Conservation (phyloP, 1,140 invertebrate species). For the Chlorops oryzae region DNA sequence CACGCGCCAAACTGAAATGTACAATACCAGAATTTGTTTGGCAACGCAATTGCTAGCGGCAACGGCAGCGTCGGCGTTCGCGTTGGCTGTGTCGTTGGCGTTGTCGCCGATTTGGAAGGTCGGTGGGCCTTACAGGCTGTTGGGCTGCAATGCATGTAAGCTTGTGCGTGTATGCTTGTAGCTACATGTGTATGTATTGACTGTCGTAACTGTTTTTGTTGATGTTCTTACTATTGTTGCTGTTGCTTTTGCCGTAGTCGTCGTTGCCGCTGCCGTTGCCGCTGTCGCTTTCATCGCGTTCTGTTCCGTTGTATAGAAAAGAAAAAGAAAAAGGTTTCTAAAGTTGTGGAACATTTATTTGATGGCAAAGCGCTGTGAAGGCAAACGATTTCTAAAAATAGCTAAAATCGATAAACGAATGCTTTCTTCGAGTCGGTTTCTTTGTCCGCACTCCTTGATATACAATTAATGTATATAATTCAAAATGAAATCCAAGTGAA, state of each 20-base stretch:
- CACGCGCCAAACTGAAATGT: too few species aligned
- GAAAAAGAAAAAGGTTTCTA: slow-evolving; percentile 20
- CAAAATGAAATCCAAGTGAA: not conserved
- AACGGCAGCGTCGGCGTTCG: too few species aligned
- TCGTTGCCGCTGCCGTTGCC: not conserved
- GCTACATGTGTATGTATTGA: not conserved
- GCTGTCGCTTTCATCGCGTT: slow-evolving; percentile 6
- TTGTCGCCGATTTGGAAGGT: too few species aligned
- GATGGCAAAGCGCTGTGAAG: slow-evolving; percentile 11
- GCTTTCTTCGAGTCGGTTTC: slow-evolving; percentile 23
- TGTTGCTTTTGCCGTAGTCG: slow-evolving; percentile 1
- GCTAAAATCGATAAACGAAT: slow-evolving; percentile 47
- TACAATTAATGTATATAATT: not conserved
- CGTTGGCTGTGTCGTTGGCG: too few species aligned
- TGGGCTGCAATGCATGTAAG: too few species aligned
- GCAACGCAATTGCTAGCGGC: too few species aligned
- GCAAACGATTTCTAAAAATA: slow-evolving; percentile 40
- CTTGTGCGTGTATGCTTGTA: not conserved
- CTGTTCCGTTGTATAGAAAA: slow-evolving; percentile 30
- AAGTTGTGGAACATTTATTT: slow-evolving; percentile 14
- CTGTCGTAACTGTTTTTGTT: slow-evolving; percentile 8
- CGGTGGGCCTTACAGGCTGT: too few species aligned
- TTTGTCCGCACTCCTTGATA: not conserved
- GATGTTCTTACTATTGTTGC: slow-evolving; percentile 12
- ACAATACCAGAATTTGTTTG: too few species aligned